These are phyloP conservation scores for Tenthredo notha DNA, from an alignment of 2,888 invertebrate species.

Conservation along the genomic window DNA sequence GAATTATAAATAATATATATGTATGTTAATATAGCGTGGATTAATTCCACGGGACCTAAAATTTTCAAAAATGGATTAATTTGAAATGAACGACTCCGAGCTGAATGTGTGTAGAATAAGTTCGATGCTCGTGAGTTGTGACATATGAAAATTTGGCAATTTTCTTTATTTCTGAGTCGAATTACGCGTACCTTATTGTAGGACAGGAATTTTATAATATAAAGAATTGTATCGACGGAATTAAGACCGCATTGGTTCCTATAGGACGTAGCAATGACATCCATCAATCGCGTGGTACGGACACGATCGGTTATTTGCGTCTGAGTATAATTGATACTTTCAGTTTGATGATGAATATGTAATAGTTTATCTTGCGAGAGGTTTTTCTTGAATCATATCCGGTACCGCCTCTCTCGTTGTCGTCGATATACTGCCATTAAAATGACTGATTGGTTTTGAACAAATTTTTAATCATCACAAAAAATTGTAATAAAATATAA, in stretches of 20 bases:
- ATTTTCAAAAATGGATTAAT: background rate
- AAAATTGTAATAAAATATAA: background rate
- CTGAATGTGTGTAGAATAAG: background rate
- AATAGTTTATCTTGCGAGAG: background rate
- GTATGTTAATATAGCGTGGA: conserved; percentile 22
- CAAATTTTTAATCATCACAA: background rate
- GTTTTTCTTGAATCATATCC: background rate
- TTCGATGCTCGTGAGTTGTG: background rate
- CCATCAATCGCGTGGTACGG: conserved; percentile 26
- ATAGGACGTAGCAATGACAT: conserved; percentile 10
- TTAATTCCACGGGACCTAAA: conserved; percentile 5
- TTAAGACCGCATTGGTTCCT: conserved; percentile 39
- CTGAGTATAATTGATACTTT: conserved; percentile 8
- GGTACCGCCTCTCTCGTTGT: background rate
- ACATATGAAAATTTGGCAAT: background rate
- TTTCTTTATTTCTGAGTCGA: background rate
- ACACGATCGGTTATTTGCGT: conserved; percentile 23
- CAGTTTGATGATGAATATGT: background rate
- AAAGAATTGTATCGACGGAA: background rate
- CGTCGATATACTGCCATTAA: conserved; percentile 19
- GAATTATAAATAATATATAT: background rate
- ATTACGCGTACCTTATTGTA: background rate
- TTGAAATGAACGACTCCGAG: background rate
- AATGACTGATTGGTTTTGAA: conserved; percentile 1
- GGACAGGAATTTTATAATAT: background rate